Percentiles rank a stretch among this genome's conserved stretches.
phyloP scores from a whole-genome alignment of 1,140 invertebrate species.

The Trichogramma pretiosum region DNA sequence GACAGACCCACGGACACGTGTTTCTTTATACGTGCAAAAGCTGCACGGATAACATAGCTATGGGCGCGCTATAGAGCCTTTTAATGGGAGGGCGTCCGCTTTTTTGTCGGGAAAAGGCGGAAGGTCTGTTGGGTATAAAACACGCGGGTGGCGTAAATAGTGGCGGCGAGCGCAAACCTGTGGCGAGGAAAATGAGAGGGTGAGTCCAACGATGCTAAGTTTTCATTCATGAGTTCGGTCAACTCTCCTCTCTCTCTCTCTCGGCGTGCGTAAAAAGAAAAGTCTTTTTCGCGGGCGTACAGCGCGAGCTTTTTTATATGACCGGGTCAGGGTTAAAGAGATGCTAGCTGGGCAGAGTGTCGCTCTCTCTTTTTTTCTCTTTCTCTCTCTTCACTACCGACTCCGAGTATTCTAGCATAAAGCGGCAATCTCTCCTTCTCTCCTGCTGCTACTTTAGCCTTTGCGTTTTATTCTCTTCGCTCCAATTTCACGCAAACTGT shows the following conservation, averaged over 20 bases:
- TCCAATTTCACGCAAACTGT: too few relatives aligned
- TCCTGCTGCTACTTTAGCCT: too few relatives aligned
- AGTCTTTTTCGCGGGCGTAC: slow-evolving; percentile 38
- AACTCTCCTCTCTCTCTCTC: too few relatives aligned
- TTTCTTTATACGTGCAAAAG: too few relatives aligned
- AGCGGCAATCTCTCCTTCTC: background rate
- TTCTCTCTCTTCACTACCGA: background rate
- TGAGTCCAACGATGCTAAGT: too few relatives aligned
- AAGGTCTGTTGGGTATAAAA: too few relatives aligned
- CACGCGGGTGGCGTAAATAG: slow-evolving; percentile 9
- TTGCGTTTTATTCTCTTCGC: too few relatives aligned
- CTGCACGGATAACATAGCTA: too few relatives aligned
- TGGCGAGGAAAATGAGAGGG: background rate
- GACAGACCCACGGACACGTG: too few relatives aligned
- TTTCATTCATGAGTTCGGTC: slow-evolving; percentile 36
- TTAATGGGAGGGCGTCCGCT: too few relatives aligned
- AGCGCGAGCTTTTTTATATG: slow-evolving; percentile 36
- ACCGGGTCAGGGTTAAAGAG: slow-evolving; percentile 41
- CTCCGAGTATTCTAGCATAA: background rate
- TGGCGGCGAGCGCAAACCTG: background rate
- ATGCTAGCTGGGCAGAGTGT: slow-evolving; percentile 24
- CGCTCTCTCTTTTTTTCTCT: background rate
- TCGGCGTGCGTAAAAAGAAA: slow-evolving; percentile 39
- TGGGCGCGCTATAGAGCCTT: too few relatives aligned
- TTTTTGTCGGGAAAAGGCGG: too few relatives aligned